phyloP scores from a whole-genome alignment of 37 sponge, comb jelly and placozoan genomes.

The Hormiphora californensis region DNA sequence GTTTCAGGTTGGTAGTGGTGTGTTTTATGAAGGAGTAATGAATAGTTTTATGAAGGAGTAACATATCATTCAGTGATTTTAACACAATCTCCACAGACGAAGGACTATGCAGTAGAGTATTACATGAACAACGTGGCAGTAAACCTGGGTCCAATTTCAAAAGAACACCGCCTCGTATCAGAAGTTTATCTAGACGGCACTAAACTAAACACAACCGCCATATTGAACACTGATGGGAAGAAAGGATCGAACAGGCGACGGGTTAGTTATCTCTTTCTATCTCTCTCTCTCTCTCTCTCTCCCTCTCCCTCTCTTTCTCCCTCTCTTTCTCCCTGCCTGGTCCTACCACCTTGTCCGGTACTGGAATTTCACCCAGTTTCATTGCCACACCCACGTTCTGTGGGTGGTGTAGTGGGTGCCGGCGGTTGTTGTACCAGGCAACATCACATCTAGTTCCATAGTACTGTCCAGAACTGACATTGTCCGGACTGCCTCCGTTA shows the following conservation, averaged over 20 bases:
- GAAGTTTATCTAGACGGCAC: constrained; percentile 27
- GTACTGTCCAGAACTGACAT: constrained; percentile 40
- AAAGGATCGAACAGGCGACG: constrained; percentile 26
- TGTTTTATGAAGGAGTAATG: no score
- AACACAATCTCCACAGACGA: neutral
- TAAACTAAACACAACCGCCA: constrained; percentile 35
- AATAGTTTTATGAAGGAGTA: no score
- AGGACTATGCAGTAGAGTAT: constrained; percentile 35
- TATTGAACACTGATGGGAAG: constrained; percentile 32
- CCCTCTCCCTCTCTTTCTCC: no score
- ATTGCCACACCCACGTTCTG: no score
- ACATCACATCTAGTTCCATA: constrained; percentile 45
- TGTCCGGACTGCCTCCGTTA: constrained; percentile 54
- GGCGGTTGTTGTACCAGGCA: no score
- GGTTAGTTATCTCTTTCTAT: no score
- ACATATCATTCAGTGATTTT: neutral
- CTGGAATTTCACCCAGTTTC: no score
- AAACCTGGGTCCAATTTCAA: constrained; percentile 23
- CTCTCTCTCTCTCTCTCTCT: no score
- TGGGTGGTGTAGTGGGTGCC: no score
- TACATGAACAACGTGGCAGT: constrained; percentile 38
- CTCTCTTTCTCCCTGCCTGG: no score
- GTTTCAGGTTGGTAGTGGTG: constrained; percentile 22
- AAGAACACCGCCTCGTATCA: neutral
- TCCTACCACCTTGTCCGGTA: no score